phyloP scores from a whole-genome alignment of 2,888 invertebrate genomes.

The Noctua comes region DNA sequence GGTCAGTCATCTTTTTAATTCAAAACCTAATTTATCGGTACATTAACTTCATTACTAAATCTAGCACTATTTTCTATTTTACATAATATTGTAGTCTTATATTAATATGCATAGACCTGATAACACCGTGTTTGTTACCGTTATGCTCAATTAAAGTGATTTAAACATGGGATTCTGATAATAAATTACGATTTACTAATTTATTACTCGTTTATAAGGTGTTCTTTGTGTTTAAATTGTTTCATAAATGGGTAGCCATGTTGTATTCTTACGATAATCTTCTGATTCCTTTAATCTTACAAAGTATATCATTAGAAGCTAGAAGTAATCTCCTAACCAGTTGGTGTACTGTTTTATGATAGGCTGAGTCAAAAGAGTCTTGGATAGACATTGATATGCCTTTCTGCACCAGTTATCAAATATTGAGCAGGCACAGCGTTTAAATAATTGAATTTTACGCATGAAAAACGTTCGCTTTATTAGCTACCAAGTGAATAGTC shows the following conservation, averaged over 20 bases:
- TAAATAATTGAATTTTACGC: conserved; percentile 7
- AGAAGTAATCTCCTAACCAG: neutral
- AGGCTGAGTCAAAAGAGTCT: neutral
- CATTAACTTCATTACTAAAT: conserved; percentile 44
- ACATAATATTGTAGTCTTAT: conserved; percentile 34
- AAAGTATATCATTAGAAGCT: neutral
- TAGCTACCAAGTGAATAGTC: neutral
- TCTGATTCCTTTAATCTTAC: neutral
- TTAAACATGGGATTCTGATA: conserved; percentile 36
- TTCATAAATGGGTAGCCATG: conserved; percentile 5
- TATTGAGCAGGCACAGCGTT: conserved; percentile 13
- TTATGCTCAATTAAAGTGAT: conserved; percentile 53
- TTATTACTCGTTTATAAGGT: conserved; percentile 36
- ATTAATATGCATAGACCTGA: conserved; percentile 33
- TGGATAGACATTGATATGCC: neutral
- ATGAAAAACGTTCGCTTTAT: neutral
- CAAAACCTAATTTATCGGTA: conserved; percentile 55
- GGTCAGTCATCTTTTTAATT: conserved; percentile 34
- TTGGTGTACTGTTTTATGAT: neutral
- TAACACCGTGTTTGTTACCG: conserved; percentile 39
- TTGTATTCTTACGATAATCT: conserved; percentile 12
- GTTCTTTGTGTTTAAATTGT: conserved; percentile 30
- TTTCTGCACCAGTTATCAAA: conserved; percentile 32
- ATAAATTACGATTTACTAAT: conserved; percentile 39
- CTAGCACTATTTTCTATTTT: conserved; percentile 40